Conservation (phyloP, 2,888 invertebrate species). For the Lissocephala sabroskyi region DNA sequence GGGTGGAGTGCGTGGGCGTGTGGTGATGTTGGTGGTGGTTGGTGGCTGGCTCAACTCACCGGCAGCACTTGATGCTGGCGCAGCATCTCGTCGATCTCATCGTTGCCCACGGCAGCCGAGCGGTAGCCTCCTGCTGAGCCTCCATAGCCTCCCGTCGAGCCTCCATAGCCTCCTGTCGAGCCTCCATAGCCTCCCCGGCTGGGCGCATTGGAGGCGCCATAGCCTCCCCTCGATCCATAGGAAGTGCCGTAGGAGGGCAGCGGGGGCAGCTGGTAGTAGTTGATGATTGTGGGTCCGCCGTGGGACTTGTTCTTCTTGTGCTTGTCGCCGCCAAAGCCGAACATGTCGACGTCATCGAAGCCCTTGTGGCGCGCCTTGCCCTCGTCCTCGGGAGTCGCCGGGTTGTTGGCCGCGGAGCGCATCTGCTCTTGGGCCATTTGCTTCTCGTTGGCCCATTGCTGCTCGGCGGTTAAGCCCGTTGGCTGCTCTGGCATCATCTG, state of each 20-base stretch:
- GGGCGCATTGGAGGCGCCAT: slow-evolving; percentile 19
- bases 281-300: slow-evolving; percentile 36
- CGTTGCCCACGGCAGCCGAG: slow-evolving; percentile 53
- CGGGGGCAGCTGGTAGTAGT: slow-evolving; percentile 39
- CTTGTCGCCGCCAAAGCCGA: slow-evolving; percentile 38
- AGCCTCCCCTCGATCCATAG: slow-evolving; percentile 7
- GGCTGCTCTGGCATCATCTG: neutral
- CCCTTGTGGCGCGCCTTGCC: slow-evolving; percentile 58
- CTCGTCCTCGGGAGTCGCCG: slow-evolving; percentile 22
- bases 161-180: slow-evolving; percentile 26
- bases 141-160: slow-evolving; percentile 11
- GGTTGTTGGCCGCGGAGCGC: slow-evolving; percentile 1
- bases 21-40: slow-evolving; percentile 8
- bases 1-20: slow-evolving; percentile 9
- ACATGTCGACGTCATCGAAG: slow-evolving; percentile 29
- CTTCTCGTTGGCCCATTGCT: slow-evolving; percentile 23
- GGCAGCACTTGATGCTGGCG: slow-evolving; percentile 42
- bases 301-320: slow-evolving; percentile 33
- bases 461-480: too few relatives aligned
- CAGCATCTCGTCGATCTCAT: slow-evolving; percentile 58
- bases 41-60: slow-evolving; percentile 43
- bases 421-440: slow-evolving; percentile 7
- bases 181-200: slow-evolving; percentile 38
- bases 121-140: slow-evolving; percentile 42
- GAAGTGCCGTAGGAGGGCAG: slow-evolving; percentile 7